Conservation (phyloP, 2,797 vertebrate genomes). For the Pangasius djambal region DNA sequence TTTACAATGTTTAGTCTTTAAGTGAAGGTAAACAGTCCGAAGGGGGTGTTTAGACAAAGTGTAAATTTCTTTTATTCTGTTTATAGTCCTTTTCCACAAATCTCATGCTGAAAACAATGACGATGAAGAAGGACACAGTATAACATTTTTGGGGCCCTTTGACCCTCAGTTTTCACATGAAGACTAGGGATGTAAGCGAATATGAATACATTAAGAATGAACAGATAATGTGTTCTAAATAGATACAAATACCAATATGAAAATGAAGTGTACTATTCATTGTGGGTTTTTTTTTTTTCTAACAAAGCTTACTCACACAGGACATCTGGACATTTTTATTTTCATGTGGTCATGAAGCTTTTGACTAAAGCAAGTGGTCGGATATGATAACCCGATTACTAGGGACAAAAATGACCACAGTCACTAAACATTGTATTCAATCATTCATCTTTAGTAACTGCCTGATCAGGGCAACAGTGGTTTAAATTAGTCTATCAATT, state of each 20-base stretch:
- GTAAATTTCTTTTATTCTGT: not conserved
- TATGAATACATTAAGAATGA: not conserved
- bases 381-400: not conserved
- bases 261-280: not conserved
- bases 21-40: conserved; percentile 28
- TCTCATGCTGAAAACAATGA: not conserved
- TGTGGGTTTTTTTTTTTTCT: not conserved
- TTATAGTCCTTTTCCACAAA: conserved; percentile 9
- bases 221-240: not conserved
- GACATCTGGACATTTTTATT: not conserved
- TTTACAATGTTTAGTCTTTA: conserved; percentile 33
- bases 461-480: not conserved
- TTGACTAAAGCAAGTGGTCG: not conserved
- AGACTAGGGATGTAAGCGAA: not conserved
- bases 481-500: not conserved
- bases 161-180: not conserved
- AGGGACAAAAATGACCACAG: not conserved
- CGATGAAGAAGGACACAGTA: not conserved
- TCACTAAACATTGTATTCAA: not conserved
- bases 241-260: not conserved
- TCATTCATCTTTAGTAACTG: not conserved
- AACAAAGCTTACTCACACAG: not conserved
- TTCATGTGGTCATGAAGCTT: not conserved
- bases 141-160: not conserved
- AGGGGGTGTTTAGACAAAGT: conserved; percentile 21